Evolutionary conservation across 2,888 invertebrate species (phyloP), one percentile per base, ranked within the genome.

Genomic region (Drosophila mettleri): DNA sequence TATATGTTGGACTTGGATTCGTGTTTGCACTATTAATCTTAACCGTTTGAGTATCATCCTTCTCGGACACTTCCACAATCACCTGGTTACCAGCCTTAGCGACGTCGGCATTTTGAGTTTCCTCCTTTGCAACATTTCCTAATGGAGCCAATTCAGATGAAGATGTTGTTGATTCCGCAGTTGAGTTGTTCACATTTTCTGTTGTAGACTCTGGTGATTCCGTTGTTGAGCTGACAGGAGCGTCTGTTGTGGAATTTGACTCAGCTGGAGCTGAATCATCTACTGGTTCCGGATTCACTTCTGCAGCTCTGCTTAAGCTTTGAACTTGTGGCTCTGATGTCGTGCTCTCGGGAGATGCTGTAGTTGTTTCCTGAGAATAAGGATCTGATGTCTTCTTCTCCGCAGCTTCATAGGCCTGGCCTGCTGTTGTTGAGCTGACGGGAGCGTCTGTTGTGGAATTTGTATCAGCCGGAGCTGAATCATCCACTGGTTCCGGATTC

Each of bases 21-120:
- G 36, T 7, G 3, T 24, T 57, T 12, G 20, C 22, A 27, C 48
- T 68, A 7, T 33, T 18, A 2, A 72, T 49, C 31, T 36, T 61
- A 14, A 72, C 8, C 7, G 24, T 69, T 18, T 61, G 69, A 2
- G n/a, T 27, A 2, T 39, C 53, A 1, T 58, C 31, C 18, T 55
- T 38, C 1, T 59, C 33, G 2, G 46, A 29, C 7, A 55, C 43
- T 16, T 54, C 22, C 3, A 74, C 16, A 3, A 29, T 34, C 22
- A 69, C 2, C 18, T 52, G 38, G 5, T 10, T 52, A 12, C 12
- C 36, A 41, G 58, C 22, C 5, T 20, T 2, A 33, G 33, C 10
- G 12, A 1, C 16, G 10, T 29, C 27, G 8, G 9, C n/a, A 24
- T 18, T 12, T 27, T 10, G 16, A 29, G 16, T 16, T 9, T 27